Base-by-base conservation (phyloP, 53 echinoderm and acorn worm species). In the Crossaster papposus region DNA sequence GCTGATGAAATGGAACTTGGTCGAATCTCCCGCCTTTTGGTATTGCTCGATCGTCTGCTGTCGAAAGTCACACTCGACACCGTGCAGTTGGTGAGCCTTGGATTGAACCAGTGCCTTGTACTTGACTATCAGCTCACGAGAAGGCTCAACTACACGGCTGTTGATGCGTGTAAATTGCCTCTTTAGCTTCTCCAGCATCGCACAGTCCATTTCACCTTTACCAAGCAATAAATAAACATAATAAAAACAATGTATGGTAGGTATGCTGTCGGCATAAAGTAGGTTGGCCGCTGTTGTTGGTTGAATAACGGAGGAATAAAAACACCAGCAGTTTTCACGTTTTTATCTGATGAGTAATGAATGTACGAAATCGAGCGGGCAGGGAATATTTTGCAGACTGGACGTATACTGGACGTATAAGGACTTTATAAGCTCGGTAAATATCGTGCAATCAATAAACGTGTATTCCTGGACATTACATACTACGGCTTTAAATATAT, bases 1-100 rank as follows among this genome's bases (percentile, higher is more conserved):
- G 83, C 88, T 91, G 87, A 96, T 94, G 29, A 96, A 93, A 55
- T 96, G 94, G 73, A 80, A 87, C 44, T 92, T 92, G 30, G 77
- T 37, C 30, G 14, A n/a, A 30, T 79, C 30, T 20, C 83, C 91
- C 58, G 78, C 79, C 31, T 87, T 65, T 18, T 90, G 63, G 70
- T 83, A 92, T 51, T 89, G 33, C 23, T 90, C 94, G 28, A 94
- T 62, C 13, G 88, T 90, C 65, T 94, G 83, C 81, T 83, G 79
- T 72, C 88, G 76, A 94, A 94, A 95, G 63, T 94, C 90, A 37
- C 44, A 94, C 15, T 52, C 32, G 0, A 90, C 85, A 2, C 72
- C 89, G 22, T 64, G 54, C 38, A 87, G 65, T 29, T 91, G 23
- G 54, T 78, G 65, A 11, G 35, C 64, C 34, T 80, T 82, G 18